These are phyloP conservation scores for Phortica magna DNA, from an alignment of 2,888 invertebrate genomes.

Conservation along the genomic window DNA sequence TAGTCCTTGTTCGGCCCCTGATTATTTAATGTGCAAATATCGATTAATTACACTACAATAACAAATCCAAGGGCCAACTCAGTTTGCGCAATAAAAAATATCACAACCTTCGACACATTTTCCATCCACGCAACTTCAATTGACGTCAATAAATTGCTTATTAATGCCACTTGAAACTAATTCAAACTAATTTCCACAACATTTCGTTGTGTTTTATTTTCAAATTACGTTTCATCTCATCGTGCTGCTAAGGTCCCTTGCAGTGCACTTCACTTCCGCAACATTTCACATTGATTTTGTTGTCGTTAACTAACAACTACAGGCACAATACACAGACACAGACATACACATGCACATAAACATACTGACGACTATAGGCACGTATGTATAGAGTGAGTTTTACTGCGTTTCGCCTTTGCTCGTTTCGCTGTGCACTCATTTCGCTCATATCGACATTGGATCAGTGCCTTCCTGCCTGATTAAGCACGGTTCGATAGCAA, in stretches of 20 bases:
- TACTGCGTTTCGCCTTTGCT: background rate
- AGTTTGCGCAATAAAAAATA: too few species aligned
- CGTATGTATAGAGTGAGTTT: background rate
- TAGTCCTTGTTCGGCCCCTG: too few species aligned
- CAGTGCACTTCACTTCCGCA: constrained; percentile 47
- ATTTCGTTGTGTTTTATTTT: background rate
- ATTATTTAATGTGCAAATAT: too few species aligned
- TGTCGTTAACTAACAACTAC: background rate
- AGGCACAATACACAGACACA: background rate
- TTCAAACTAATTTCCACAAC: constrained; percentile 23
- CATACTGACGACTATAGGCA: background rate
- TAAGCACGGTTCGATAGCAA: constrained; percentile 33
- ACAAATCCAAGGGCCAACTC: background rate
- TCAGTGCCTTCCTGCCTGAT: constrained; percentile 10
- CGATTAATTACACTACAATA: background rate
- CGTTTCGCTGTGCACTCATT: background rate
- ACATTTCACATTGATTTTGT: constrained; percentile 49
- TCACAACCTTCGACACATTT: too few species aligned
- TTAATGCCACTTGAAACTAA: constrained; percentile 26
- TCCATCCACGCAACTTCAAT: background rate
- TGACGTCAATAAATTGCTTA: constrained; percentile 26
- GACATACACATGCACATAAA: background rate
- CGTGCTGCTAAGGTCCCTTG: constrained; percentile 11
- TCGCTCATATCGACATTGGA: background rate
- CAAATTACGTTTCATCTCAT: background rate